These are phyloP conservation scores for Carassius gibelio DNA, from an alignment of 2,113 vertebrate genomes.

Conservation along the genomic window DNA sequence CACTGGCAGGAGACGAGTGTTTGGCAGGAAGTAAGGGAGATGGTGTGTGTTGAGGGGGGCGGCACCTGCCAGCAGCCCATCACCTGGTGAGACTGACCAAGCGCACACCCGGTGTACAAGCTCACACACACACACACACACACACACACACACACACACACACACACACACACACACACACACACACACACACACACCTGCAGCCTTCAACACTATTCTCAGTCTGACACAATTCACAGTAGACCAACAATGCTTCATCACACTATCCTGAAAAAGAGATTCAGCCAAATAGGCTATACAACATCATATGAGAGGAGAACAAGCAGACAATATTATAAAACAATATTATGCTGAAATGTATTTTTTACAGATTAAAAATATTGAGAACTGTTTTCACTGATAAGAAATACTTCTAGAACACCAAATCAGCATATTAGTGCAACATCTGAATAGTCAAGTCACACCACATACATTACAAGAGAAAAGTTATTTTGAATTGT, in stretches of 20 bases:
- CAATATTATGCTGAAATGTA: neutral
- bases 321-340: neutral
- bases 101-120: slow-evolving; percentile 29
- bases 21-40: slow-evolving; percentile 56
- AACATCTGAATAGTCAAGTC: no score
- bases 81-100: slow-evolving; percentile 40
- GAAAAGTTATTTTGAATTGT: no score
- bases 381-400: no score
- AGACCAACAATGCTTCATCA: neutral
- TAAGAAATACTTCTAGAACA: no score
- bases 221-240: neutral
- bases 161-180: neutral
- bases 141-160: no score
- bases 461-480: no score
- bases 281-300: neutral
- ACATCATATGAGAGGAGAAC: neutral
- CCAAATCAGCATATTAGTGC: no score
- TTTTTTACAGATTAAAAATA: no score
- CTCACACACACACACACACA: neutral
- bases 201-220: neutral
- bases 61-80: slow-evolving; percentile 51
- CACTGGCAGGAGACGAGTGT: slow-evolving; percentile 28
- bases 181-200: neutral
- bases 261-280: neutral
- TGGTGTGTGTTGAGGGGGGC: slow-evolving; percentile 39